Conservation (phyloP, 2,113 vertebrate species). For the Hippocampus barbouri region DNA sequence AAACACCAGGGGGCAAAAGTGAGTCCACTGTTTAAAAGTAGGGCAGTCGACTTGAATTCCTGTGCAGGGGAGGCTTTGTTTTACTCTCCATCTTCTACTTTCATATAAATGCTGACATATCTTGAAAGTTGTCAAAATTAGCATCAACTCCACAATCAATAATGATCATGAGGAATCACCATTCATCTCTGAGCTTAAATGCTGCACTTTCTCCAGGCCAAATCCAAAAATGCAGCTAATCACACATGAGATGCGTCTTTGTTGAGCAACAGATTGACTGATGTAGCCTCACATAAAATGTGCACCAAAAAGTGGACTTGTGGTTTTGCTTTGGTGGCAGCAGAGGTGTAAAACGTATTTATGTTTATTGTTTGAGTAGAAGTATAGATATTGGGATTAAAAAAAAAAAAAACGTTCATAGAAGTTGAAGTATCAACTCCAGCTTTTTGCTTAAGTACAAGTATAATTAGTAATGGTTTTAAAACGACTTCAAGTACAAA, state of each 20-base stretch:
- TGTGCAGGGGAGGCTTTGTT: constrained; percentile 35
- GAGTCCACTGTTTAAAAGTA: constrained; percentile 49
- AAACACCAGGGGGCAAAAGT: constrained; percentile 49
- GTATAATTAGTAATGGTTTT: too few species aligned
- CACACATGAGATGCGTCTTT: not conserved
- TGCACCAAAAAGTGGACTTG: not conserved
- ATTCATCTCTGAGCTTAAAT: not conserved
- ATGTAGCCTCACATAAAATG: not conserved
- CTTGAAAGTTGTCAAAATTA: not conserved
- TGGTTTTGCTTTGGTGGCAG: not conserved
- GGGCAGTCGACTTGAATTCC: constrained; percentile 39
- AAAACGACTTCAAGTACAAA: too few species aligned
- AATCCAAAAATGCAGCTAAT: not conserved
- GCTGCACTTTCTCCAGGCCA: not conserved
- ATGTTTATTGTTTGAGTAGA: too few species aligned
- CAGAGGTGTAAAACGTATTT: too few species aligned
- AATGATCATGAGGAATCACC: not conserved
- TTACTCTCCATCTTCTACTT: constrained; percentile 29
- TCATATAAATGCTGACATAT: constrained; percentile 5
- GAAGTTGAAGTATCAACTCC: too few species aligned
- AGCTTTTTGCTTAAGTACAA: too few species aligned
- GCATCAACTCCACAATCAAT: not conserved
- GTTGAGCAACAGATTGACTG: not conserved
- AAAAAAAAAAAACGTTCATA: too few species aligned
- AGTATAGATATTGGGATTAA: too few species aligned